These are phyloP conservation scores for Puma concolor DNA, from an alignment of 2,113 vertebrate genomes.

Conservation along the genomic window DNA sequence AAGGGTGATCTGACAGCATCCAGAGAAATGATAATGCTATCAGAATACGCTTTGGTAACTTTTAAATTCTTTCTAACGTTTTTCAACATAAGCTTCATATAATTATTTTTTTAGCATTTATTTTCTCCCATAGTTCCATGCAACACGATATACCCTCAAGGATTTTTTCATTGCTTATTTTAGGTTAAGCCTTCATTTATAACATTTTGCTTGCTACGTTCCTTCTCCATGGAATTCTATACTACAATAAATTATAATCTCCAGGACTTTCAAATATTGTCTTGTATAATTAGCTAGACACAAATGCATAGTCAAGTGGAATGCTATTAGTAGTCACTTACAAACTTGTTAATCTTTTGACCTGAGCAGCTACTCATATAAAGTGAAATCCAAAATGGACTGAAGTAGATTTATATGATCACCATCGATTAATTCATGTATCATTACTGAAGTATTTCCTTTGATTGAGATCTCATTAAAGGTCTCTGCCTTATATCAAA, in stretches of 20 bases:
- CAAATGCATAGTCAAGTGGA: constrained; percentile 80
- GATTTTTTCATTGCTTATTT: not conserved
- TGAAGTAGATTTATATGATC: constrained; percentile 90
- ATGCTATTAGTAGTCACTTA: constrained; percentile 77
- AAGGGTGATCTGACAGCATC: not conserved
- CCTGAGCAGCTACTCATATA: constrained; percentile 73
- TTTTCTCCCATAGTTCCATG: not conserved
- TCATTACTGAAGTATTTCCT: constrained; percentile 87
- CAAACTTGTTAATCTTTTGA: constrained; percentile 80
- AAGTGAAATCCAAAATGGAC: constrained; percentile 80
- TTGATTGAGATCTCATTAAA: constrained; percentile 85
- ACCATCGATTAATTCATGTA: constrained; percentile 92
- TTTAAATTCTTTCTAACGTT: not conserved
- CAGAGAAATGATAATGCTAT: not conserved
- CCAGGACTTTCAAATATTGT: constrained; percentile 79
- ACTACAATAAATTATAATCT: constrained; percentile 74
- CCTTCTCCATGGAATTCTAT: constrained; percentile 57
- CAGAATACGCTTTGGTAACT: not conserved
- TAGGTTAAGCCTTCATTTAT: not conserved
- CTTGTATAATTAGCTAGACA: constrained; percentile 80
- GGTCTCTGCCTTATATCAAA: constrained; percentile 81
- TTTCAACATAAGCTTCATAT: not conserved
- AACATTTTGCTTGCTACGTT: not conserved
- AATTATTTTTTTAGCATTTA: not conserved
- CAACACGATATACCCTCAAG: not conserved